A percentile compares a stretch with the other conserved stretches of the same genome.
phyloP scores from a whole-genome alignment of 2,888 invertebrate genomes.

The Nemotelus pantherinus region DNA sequence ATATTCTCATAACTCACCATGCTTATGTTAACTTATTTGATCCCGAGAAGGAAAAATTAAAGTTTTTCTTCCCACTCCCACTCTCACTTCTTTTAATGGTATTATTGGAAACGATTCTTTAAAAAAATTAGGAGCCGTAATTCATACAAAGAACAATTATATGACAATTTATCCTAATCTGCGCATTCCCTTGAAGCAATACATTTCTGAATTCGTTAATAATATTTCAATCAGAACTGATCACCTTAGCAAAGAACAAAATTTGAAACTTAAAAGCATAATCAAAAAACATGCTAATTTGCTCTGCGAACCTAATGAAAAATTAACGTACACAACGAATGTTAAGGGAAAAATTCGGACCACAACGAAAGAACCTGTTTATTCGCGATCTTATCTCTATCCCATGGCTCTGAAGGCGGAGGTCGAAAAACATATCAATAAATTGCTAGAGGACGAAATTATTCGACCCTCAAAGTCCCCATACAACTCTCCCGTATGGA shows the following conservation, averaged over 20 bases:
- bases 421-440: too few relatives aligned
- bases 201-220: conserved; percentile 5
- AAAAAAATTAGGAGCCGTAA: not conserved
- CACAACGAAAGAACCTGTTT: too few relatives aligned
- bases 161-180: conserved; percentile 16
- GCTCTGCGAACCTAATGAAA: too few relatives aligned
- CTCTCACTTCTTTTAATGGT: conserved; percentile 20
- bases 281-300: not conserved
- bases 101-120: conserved; percentile 22
- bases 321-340: too few relatives aligned
- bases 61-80: conserved; percentile 15
- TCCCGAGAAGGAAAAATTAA: conserved; percentile 4
- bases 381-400: too few relatives aligned
- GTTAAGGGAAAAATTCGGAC: too few relatives aligned
- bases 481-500: conserved; percentile 25
- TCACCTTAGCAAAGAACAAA: not conserved
- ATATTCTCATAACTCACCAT: conserved; percentile 1
- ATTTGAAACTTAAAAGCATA: not conserved
- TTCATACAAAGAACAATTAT: conserved; percentile 9
- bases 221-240: conserved; percentile 8
- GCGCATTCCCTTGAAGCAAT: conserved; percentile 20
- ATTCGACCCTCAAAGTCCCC: conserved; percentile 30
- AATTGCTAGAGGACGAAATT: too few relatives aligned
- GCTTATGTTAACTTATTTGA: not conserved
- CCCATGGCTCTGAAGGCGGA: too few relatives aligned